Evolutionary conservation across 2,113 vertebrate species (phyloP).

Genomic region (Zosterops hypoxanthus): DNA sequence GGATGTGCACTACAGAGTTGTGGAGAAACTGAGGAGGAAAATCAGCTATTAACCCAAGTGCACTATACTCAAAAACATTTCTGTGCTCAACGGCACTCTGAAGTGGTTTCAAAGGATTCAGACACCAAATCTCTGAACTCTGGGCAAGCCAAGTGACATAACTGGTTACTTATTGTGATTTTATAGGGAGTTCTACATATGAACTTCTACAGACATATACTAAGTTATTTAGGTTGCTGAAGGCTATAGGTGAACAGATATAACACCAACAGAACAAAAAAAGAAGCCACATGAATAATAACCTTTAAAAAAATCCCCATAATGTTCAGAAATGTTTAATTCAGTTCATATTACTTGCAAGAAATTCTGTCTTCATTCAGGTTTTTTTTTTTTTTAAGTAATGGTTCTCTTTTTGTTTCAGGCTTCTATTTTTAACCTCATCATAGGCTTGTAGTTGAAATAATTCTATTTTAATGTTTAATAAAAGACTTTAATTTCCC

Average conservation of each 20-base stretch:
- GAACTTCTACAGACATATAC: not conserved
- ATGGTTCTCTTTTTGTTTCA: not conserved
- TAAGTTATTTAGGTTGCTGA: not conserved
- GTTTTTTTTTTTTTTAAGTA: not conserved
- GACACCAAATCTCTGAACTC: not conserved
- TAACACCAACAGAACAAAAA: not conserved
- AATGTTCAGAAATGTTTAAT: not conserved
- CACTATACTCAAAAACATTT: not conserved
- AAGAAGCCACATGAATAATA: not conserved
- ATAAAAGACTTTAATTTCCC: not conserved
- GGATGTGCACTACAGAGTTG: not conserved
- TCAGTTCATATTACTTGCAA: not conserved
- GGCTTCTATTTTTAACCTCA: not conserved
- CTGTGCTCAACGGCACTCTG: not conserved
- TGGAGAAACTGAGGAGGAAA: not conserved
- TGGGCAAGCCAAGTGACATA: not conserved
- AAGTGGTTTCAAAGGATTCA: not conserved
- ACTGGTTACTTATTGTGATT: not conserved
- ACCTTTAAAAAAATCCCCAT: not conserved
- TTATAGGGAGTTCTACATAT: not conserved
- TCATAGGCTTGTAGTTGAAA: not conserved
- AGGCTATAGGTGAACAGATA: not conserved
- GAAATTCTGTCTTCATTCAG: not conserved
- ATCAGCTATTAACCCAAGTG: not conserved
- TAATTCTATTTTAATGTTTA: conserved; percentile 13